phyloP scores from a whole-genome alignment of 2,797 vertebrate species.

The Hybognathus amarus region DNA sequence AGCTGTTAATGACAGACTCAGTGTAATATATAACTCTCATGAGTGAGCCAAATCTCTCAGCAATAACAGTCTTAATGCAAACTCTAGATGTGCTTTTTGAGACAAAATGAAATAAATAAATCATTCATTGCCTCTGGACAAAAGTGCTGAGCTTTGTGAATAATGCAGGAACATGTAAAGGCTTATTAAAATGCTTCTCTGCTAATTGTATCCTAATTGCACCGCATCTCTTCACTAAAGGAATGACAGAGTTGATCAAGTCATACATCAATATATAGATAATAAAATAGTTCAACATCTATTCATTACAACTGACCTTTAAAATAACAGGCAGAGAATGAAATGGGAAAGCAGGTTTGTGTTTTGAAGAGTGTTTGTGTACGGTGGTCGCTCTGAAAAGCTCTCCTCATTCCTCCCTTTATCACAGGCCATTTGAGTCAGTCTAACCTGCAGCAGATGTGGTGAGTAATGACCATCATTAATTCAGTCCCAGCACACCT shows the following conservation, averaged over 20 bases:
- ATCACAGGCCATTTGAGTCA: slow-evolving; percentile 47
- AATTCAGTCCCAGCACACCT: slow-evolving; percentile 53
- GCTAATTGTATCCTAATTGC: slow-evolving; percentile 59
- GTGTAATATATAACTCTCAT: slow-evolving; percentile 31
- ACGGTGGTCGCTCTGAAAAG: not conserved
- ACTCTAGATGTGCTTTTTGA: slow-evolving; percentile 46
- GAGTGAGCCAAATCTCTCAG: slow-evolving; percentile 38
- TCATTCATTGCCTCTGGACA: slow-evolving; percentile 56
- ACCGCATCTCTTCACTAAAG: slow-evolving; percentile 42
- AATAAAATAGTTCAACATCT: slow-evolving; percentile 35
- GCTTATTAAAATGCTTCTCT: slow-evolving; percentile 55
- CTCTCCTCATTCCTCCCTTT: slow-evolving; percentile 17
- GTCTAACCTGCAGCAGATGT: slow-evolving; percentile 56
- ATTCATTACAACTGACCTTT: slow-evolving; percentile 29
- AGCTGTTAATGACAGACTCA: slow-evolving; percentile 44
- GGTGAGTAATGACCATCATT: slow-evolving; percentile 61
- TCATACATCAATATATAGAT: slow-evolving; percentile 15
- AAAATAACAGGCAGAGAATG: slow-evolving; percentile 15
- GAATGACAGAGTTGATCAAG: slow-evolving; percentile 32
- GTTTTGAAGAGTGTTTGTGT: slow-evolving; percentile 8
- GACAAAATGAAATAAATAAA: slow-evolving; percentile 60
- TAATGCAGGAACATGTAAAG: slow-evolving; percentile 61
- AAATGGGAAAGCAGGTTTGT: not conserved
- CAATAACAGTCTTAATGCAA: slow-evolving; percentile 47
- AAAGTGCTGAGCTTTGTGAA: slow-evolving; percentile 53